Evolutionary conservation across 2,113 vertebrate species (phyloP), one percentile per base, ranked within the genome.

Genomic region (Merops nubicus): DNA sequence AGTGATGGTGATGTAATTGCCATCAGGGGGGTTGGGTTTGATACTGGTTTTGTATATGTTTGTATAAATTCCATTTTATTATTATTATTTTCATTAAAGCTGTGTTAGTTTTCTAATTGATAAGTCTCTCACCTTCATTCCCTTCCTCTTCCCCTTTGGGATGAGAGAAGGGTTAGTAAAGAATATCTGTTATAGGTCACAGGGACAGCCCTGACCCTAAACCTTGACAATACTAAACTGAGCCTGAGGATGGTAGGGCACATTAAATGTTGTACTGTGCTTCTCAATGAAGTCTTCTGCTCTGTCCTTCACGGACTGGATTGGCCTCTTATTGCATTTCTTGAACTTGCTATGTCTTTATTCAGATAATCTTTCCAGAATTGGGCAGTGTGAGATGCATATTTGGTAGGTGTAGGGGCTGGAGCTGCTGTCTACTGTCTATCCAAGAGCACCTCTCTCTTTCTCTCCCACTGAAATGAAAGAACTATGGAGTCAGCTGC

Each of bases 371-470:
- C 19, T 45, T 88, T 76, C 60, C 9, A 47, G 34, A 60, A 50
- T 0, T 56, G 40, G 15, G 20, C 2, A 4, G 2, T 28, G 23
- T 0, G 4, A 48, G n/a, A 53, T 64, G 20, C 0, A 1, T 50
- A 6, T 51, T 79, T 56, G 22, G 14, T 11, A 51, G 40, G 19
- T 40, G 6, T 40, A 36, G 36, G 26, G 65, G 14, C 36, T 91
- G 63, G 45, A 65, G n/a, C 12, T 89, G 14, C 36, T 51, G 8
- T 69, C 33, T 45, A 69, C 9, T 38, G 22, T 29, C 12, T 34
- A 69, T 17, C 15, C 72, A 48, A 60, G n/a, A 62, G 2, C 2
- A 31, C 4, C 64, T 77, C 15, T 69, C 53, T 64, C 42, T 69
- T 48, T 64, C 42, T 38, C 36, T 86, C 40, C 21, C 23, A 60